phyloP scores from a whole-genome alignment of 2,113 vertebrate genomes.

The Hipposideros armiger region DNA sequence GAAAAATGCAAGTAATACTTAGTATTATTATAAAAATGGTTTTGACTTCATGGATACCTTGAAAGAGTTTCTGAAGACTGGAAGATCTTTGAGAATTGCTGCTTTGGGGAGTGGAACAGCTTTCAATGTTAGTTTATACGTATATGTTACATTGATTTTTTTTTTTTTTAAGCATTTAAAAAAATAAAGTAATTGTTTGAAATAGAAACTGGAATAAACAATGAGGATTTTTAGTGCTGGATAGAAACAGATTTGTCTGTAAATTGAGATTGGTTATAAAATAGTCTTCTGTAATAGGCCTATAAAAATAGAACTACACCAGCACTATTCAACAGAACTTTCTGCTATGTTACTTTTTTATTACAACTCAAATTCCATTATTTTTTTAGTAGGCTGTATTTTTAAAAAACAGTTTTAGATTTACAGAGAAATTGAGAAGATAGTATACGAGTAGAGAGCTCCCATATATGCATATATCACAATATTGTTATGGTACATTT shows the following conservation, averaged over 20 bases:
- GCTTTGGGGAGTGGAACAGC: background rate
- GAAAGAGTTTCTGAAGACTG: background rate
- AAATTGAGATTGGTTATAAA: slow-evolving; percentile 5
- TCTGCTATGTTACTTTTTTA: background rate
- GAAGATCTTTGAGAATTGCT: slow-evolving; percentile 8
- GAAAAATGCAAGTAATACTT: background rate
- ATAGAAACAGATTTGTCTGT: background rate
- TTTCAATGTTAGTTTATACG: background rate
- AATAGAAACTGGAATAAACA: slow-evolving; percentile 21
- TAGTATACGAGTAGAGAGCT: background rate
- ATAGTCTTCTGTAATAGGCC: background rate
- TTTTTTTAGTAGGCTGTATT: background rate
- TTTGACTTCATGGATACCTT: background rate
- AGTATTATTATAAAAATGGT: background rate
- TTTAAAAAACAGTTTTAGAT: slow-evolving; percentile 32
- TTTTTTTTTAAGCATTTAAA: background rate
- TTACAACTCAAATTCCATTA: background rate
- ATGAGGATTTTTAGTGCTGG: slow-evolving; percentile 35
- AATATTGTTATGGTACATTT: background rate
- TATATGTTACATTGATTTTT: background rate
- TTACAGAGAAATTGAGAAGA: slow-evolving; percentile 10
- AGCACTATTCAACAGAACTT: background rate
- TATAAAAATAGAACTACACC: background rate
- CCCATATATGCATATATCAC: background rate
- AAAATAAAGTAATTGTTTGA: slow-evolving; percentile 17